Evolutionary conservation across 2,888 invertebrate species (phyloP).

Genomic region (Isotomurus palustris): DNA sequence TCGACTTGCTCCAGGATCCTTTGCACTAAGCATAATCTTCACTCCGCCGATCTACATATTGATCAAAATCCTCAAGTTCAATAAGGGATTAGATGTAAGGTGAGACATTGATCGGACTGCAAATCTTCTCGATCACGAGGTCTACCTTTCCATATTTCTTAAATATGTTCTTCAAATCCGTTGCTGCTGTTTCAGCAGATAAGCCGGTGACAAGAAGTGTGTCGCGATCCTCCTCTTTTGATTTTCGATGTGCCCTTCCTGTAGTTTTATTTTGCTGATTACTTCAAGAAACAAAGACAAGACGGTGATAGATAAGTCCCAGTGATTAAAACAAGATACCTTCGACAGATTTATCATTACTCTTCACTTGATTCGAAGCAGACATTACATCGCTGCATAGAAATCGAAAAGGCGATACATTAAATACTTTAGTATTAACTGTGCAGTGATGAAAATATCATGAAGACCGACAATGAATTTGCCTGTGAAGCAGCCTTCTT

Average conservation of each 20-base stretch:
- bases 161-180: constrained; percentile 28
- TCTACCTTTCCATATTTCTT: constrained; percentile 36
- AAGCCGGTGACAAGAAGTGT: constrained; percentile 32
- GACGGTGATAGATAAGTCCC: background rate
- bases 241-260: background rate
- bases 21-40: constrained; percentile 35
- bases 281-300: background rate
- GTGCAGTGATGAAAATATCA: no score
- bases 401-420: no score
- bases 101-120: background rate
- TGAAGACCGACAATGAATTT: no score
- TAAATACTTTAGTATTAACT: no score
- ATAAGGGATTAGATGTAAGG: constrained; percentile 2
- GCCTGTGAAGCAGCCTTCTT: no score
- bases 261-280: background rate
- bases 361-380: background rate
- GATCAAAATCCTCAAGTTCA: constrained; percentile 10
- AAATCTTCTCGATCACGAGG: background rate
- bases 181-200: constrained; percentile 29
- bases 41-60: constrained; percentile 33
- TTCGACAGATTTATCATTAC: constrained; percentile 1
- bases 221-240: constrained; percentile 20
- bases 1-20: constrained; percentile 29
- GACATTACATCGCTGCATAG: background rate
- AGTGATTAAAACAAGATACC: background rate